phyloP scores from a whole-genome alignment of 53 echinoderm and acorn worm genomes.

The Holothuria scabra region DNA sequence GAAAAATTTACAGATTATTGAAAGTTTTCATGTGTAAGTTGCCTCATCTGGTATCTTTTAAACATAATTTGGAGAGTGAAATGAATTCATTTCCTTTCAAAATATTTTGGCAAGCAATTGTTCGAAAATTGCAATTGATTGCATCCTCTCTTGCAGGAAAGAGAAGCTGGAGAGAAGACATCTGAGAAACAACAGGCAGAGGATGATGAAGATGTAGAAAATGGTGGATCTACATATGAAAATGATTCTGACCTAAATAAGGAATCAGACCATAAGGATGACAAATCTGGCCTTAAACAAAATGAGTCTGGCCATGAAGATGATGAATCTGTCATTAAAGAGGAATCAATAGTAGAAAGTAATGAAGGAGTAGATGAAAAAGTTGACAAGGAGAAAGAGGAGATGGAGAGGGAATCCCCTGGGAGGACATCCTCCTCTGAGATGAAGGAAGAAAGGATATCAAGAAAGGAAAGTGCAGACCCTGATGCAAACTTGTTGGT shows the following conservation, averaged over 20 bases:
- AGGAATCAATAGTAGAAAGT: neutral
- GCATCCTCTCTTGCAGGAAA: too few relatives aligned
- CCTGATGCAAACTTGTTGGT: slow-evolving; percentile 75
- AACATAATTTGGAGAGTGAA: too few relatives aligned
- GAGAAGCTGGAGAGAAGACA: neutral
- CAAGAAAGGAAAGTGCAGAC: slow-evolving; percentile 63
- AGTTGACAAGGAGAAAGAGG: slow-evolving; percentile 43
- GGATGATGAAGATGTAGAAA: neutral
- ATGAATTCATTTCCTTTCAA: neutral
- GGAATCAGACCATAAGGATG: neutral
- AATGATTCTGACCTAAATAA: neutral
- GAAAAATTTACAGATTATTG: too few relatives aligned
- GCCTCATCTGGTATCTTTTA: too few relatives aligned
- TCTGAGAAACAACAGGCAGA: neutral
- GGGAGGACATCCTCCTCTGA: neutral
- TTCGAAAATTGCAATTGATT: too few relatives aligned
- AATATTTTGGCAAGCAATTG: too few relatives aligned
- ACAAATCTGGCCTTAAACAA: slow-evolving; percentile 34
- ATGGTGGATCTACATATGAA: neutral
- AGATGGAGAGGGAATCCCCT: slow-evolving; percentile 11
- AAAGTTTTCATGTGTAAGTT: too few relatives aligned
- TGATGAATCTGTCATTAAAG: neutral
- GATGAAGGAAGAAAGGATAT: neutral
- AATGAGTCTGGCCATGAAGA: slow-evolving; percentile 13
- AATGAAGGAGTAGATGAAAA: neutral